Evolutionary conservation across 2,888 invertebrate species (phyloP).

Genomic region (Cantharis rustica): DNA sequence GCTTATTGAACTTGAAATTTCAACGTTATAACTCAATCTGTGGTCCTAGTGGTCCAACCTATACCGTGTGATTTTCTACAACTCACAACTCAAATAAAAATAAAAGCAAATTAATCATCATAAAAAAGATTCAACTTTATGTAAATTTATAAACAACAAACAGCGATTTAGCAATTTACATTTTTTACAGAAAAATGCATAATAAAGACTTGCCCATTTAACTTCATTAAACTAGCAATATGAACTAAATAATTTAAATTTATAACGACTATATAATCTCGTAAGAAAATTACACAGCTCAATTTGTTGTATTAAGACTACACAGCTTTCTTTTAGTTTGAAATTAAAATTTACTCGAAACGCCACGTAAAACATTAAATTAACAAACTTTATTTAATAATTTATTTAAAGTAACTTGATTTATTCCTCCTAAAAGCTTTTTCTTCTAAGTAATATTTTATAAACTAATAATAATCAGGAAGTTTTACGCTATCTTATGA

Average conservation of each 20-base stretch:
- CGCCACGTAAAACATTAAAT: not conserved
- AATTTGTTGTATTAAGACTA: not conserved
- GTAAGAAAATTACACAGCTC: not conserved
- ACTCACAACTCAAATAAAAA: not conserved
- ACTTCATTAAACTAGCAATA: not conserved
- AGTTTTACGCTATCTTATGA: not conserved
- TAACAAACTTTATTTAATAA: not conserved
- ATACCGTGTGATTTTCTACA: too few species aligned
- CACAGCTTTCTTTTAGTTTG: not conserved
- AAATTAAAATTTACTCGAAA: not conserved
- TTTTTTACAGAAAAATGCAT: not conserved
- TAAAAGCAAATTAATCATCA: not conserved
- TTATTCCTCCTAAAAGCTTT: not conserved
- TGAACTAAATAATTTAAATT: not conserved
- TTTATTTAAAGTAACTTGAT: not conserved
- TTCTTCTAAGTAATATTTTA: not conserved
- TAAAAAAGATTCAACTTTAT: not conserved
- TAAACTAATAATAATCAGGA: not conserved
- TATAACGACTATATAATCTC: not conserved
- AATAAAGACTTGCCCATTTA: not conserved
- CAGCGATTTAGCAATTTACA: not conserved
- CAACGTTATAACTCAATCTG: not conserved
- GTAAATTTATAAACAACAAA: not conserved
- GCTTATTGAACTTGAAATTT: not conserved
- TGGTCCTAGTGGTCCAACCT: not conserved